These are phyloP conservation scores for Monarcha castaneiventris DNA, from an alignment of 2,113 vertebrate species.

Conservation along the genomic window DNA sequence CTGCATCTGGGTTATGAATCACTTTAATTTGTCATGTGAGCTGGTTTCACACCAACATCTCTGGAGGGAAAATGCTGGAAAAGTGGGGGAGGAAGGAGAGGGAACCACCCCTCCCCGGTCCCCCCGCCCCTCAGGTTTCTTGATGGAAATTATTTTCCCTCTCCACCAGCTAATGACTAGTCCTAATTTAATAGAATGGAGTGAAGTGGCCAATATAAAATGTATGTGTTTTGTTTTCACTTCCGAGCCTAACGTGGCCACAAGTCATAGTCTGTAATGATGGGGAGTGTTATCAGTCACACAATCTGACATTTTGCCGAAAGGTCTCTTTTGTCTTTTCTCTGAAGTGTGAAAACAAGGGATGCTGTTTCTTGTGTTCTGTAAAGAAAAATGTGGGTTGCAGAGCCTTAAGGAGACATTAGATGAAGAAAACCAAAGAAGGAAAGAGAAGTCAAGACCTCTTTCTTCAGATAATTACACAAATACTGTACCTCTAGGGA, in stretches of 20 bases:
- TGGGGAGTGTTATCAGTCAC: slow-evolving; percentile 6
- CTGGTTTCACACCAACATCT: slow-evolving; percentile 30
- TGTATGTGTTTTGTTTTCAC: slow-evolving; percentile 20
- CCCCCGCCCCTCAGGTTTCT: rapidly evolving
- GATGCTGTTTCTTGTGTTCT: slow-evolving; percentile 5
- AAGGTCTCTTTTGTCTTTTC: slow-evolving; percentile 53
- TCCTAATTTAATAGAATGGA: slow-evolving; percentile 23
- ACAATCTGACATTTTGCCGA: slow-evolving; percentile 46
- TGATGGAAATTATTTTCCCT: neutral
- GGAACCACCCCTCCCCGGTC: neutral
- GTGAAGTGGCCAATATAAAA: neutral
- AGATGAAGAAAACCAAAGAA: neutral
- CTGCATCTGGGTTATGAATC: slow-evolving; percentile 52
- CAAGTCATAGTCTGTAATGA: slow-evolving; percentile 30
- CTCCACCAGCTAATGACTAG: neutral
- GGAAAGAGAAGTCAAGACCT: neutral
- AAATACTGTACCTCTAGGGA: neutral
- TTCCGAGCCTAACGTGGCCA: neutral
- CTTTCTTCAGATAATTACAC: neutral
- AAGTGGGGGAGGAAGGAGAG: neutral
- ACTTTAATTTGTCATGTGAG: slow-evolving; percentile 24
- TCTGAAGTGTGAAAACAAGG: slow-evolving; percentile 32
- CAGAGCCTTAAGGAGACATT: neutral
- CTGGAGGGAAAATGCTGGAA: slow-evolving; percentile 25
- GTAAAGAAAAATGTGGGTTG: neutral